Evolutionary conservation across 2,888 invertebrate species (phyloP).

Genomic region (Tryphoninae sp.): DNA sequence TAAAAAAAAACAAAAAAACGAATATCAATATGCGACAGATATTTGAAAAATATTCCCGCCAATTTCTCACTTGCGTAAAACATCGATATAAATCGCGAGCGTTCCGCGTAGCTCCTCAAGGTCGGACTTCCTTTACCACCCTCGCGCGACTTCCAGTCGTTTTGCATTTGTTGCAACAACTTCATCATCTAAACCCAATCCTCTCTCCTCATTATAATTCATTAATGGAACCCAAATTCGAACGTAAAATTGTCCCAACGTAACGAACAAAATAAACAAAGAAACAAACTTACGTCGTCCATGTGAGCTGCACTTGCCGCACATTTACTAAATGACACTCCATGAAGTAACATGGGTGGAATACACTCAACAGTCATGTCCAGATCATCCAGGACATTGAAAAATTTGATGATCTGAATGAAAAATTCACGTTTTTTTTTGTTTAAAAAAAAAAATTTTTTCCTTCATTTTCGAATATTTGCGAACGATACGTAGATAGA

Average conservation of each 20-base stretch:
- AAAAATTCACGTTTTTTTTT: constrained; percentile 6
- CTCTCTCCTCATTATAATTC: background rate
- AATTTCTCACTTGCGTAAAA: constrained; percentile 14
- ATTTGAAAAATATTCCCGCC: too few species aligned
- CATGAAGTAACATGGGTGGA: constrained; percentile 51
- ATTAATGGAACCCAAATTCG: background rate
- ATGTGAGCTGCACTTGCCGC: constrained; percentile 22
- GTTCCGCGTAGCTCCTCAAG: constrained; percentile 46
- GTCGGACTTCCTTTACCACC: constrained; percentile 19
- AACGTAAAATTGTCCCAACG: background rate
- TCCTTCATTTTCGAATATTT: background rate
- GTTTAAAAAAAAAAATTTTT: too few species aligned
- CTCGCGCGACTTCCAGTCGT: constrained; percentile 47
- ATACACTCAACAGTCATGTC: constrained; percentile 47
- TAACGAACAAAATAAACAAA: background rate
- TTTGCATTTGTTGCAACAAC: constrained; percentile 44
- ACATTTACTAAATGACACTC: constrained; percentile 40
- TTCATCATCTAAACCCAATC: constrained; percentile 18
- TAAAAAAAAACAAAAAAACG: background rate
- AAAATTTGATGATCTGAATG: constrained; percentile 42
- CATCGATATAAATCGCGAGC: constrained; percentile 22
- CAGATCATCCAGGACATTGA: constrained; percentile 23
- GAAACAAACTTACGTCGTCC: constrained; percentile 44
- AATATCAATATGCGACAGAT: too few species aligned
- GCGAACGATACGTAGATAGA: background rate